These are phyloP conservation scores for Abramis brama DNA, from an alignment of 2,113 vertebrate species.

Conservation along the genomic window DNA sequence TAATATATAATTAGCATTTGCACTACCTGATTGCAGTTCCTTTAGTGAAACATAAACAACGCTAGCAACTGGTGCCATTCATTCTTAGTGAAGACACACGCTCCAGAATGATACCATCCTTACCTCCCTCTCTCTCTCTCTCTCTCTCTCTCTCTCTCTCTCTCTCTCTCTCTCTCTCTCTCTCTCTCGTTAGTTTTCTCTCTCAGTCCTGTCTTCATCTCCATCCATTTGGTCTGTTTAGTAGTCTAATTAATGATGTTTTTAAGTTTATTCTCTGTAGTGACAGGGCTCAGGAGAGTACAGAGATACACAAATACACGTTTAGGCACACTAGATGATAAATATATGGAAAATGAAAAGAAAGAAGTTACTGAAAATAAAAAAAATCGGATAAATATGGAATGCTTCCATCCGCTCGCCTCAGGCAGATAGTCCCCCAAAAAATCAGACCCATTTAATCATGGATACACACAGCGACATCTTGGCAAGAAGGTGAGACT, in stretches of 20 bases:
- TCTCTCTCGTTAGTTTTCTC: background rate
- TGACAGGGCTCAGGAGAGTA: background rate
- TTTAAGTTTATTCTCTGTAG: slow-evolving; percentile 30
- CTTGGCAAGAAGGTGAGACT: slow-evolving; percentile 2
- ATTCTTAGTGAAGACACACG: background rate
- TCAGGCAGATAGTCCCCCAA: slow-evolving; percentile 7
- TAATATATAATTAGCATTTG: background rate
- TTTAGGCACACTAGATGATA: background rate
- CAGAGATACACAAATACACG: background rate
- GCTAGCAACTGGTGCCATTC: background rate
- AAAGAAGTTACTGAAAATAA: background rate
- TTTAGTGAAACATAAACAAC: background rate
- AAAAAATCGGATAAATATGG: background rate
- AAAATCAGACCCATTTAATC: slow-evolving; percentile 25
- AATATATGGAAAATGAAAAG: background rate
- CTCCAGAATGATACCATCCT: too few species aligned
- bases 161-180: background rate
- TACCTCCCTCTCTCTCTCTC: background rate
- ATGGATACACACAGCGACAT: background rate
- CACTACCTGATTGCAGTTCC: background rate
- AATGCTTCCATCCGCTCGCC: background rate
- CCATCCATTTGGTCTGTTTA: slow-evolving; percentile 30
- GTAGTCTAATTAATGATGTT: slow-evolving; percentile 19
- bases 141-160: background rate
- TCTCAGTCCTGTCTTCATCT: slow-evolving; percentile 8